phyloP scores from a whole-genome alignment of 2,888 invertebrate genomes.

The Ectemnius continuus region DNA sequence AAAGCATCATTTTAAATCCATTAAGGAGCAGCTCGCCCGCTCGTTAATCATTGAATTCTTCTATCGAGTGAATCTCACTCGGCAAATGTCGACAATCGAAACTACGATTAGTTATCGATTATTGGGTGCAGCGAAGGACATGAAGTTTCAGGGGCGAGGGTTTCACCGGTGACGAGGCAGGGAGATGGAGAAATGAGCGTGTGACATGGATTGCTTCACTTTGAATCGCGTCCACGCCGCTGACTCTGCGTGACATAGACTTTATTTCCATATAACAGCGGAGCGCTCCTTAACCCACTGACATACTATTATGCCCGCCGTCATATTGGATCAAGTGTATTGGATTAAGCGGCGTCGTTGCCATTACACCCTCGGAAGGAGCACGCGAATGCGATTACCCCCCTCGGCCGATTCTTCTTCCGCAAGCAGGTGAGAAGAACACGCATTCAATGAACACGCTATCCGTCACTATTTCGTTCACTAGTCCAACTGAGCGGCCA shows the following conservation, averaged over 20 bases:
- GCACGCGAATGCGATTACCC: background rate
- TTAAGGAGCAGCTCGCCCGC: no score
- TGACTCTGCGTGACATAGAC: slow-evolving; percentile 12
- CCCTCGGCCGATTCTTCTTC: background rate
- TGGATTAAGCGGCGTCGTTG: slow-evolving; percentile 4
- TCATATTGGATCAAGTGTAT: slow-evolving; percentile 21
- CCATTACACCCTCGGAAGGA: background rate
- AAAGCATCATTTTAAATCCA: no score
- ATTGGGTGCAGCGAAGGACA: background rate
- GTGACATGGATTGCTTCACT: slow-evolving; percentile 1
- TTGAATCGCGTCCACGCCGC: slow-evolving; percentile 15
- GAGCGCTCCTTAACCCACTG: slow-evolving; percentile 38
- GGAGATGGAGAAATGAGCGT: slow-evolving; percentile 8
- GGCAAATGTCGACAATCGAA: slow-evolving; percentile 7
- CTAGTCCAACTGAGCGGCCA: slow-evolving; percentile 1
- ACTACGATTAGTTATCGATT: background rate
- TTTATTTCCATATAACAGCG: slow-evolving; percentile 23
- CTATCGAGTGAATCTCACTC: background rate
- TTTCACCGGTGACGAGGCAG: slow-evolving; percentile 11
- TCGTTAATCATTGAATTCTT: no score
- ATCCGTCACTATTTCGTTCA: slow-evolving; percentile 5
- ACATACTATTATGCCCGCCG: slow-evolving; percentile 32
- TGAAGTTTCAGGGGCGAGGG: background rate
- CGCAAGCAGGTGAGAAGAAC: background rate
- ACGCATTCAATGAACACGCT: background rate